phyloP scores from a whole-genome alignment of 2,113 vertebrate genomes.

The Cranoglanis bouderius region DNA sequence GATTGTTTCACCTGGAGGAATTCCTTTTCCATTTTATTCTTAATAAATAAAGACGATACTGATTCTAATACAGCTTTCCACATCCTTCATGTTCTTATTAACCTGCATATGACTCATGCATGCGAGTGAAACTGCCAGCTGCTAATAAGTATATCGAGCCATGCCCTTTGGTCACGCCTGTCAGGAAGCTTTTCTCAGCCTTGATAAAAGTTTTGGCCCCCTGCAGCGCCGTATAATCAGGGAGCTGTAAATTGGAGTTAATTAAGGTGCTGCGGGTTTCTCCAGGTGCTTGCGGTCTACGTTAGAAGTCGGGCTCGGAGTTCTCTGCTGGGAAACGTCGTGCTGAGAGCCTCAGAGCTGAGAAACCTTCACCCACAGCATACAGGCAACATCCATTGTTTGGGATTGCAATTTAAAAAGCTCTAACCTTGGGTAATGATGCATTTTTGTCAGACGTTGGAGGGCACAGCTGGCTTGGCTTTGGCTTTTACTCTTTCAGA shows the following conservation, averaged over 20 bases:
- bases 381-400: background rate
- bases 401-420: slow-evolving; percentile 2
- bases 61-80: background rate
- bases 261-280: background rate
- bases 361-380: background rate
- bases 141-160: slow-evolving; percentile 12
- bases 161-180: slow-evolving; percentile 19
- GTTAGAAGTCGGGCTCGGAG: slow-evolving; percentile 7
- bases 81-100: background rate
- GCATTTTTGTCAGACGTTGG: background rate
- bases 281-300: slow-evolving; percentile 1
- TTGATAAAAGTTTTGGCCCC: slow-evolving; percentile 23
- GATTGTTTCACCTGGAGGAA: background rate
- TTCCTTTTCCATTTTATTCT: background rate
- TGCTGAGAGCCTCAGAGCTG: background rate
- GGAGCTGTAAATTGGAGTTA: slow-evolving; percentile 24
- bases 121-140: background rate
- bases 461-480: background rate
- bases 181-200: slow-evolving; percentile 6
- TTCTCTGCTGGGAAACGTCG: background rate
- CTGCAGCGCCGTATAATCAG: slow-evolving; percentile 31
- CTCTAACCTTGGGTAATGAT: background rate
- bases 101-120: background rate
- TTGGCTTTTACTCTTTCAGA: background rate
- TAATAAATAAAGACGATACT: background rate